A percentile compares a stretch with the other conserved stretches of the same genome.
phyloP scores from a whole-genome alignment of 2,113 vertebrate genomes.

The Cyprinodon brontotheroides region DNA sequence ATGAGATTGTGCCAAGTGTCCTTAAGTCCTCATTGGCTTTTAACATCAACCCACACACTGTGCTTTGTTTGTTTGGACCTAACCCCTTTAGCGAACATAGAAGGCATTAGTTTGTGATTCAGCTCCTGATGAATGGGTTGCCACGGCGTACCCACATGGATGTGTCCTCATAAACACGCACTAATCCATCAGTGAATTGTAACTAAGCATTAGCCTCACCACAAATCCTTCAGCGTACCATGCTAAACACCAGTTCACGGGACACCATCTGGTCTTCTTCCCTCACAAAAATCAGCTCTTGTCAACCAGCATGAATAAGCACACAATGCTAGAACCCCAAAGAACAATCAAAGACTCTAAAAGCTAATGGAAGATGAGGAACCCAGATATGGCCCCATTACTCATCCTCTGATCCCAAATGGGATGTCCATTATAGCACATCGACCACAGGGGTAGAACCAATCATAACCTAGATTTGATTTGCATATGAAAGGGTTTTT shows the following conservation, averaged over 20 bases:
- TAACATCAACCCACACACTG: constrained; percentile 30
- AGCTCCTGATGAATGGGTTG: constrained; percentile 86
- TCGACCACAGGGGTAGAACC: constrained; percentile 70
- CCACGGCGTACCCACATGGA: constrained; percentile 78
- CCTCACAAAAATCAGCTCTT: constrained; percentile 47
- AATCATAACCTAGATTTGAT: constrained; percentile 68
- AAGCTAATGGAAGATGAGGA: constrained; percentile 56
- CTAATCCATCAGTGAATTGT: constrained; percentile 83
- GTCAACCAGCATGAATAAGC: constrained; percentile 53
- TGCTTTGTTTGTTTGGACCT: constrained; percentile 71
- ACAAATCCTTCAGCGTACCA: constrained; percentile 72
- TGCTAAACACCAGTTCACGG: constrained; percentile 78
- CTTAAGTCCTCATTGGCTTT: constrained; percentile 14
- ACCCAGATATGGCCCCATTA: constrained; percentile 75
- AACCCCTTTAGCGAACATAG: constrained; percentile 87
- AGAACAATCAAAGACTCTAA: constrained; percentile 43
- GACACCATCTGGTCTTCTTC: constrained; percentile 83
- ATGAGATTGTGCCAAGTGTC: constrained; percentile 2
- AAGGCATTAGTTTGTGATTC: constrained; percentile 90
- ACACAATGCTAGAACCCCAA: constrained; percentile 44
- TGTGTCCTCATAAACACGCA: constrained; percentile 58
- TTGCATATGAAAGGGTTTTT: constrained; percentile 83
- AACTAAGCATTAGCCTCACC: constrained; percentile 75
- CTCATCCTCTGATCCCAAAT: constrained; percentile 78
- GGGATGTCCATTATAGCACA: constrained; percentile 68